Evolutionary conservation across 2,797 vertebrate genomes (phyloP), one percentile per base, ranked within the genome.

Genomic region (Sebastes baramenuke): DNA sequence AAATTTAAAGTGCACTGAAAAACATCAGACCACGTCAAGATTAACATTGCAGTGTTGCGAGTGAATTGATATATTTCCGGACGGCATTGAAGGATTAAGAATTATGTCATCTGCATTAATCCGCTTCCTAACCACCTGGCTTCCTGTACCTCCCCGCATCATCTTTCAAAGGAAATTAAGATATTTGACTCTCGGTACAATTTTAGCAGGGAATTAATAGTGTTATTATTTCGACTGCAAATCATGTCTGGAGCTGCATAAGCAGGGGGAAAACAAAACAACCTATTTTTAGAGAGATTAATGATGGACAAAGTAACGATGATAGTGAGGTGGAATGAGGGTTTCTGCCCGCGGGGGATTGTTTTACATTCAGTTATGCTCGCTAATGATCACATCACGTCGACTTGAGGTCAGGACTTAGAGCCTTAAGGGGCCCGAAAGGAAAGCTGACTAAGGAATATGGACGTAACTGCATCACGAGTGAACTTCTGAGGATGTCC

Each of bases 31-130:
- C 80, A 75, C 13, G 36, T 77, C 72, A 86, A 87, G 79, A 89
- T 90, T 90, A 92, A 79, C 74, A 56, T 22, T 84, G 36, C 36
- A 38, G 36, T 38, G 36, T 38, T 13, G 74, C 84, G 77, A 68
- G 84, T 86, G 85, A 91, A 90, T 84, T 92, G 84, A 92, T 92
- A 79, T 89, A 90, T 92, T 87, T 90, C 77, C 79, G 85, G 89
- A 86, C 76, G 83, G 66, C 55, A 86, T 56, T 84, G 82, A 89
- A 86, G 89, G 93, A 95, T 94, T 94, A 92, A 67, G 80, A 93
- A 91, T 91, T 62, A 93, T 92, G 88, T 90, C 89, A 93, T 91
- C 80, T 79, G 75, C 77, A 86, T 88, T 93, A 93, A 94, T 94
- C 92, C 83, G 46, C 83, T 79, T 79, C 74, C 73, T 73, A 88